Evolutionary conservation across 2,113 vertebrate species (phyloP).

Genomic region (Kryptolebias marmoratus): DNA sequence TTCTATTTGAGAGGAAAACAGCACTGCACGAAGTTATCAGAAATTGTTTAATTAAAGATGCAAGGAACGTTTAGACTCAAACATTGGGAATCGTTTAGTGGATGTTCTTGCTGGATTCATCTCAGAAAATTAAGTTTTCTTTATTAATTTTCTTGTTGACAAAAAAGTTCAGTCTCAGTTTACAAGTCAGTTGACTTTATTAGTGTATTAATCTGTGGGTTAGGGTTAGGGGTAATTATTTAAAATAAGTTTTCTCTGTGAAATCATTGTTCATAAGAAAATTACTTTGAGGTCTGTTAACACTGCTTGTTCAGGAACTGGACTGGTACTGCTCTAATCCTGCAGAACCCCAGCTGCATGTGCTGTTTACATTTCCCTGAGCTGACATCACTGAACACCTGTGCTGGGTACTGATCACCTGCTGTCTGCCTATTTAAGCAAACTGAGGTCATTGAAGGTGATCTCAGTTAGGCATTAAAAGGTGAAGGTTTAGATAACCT

Average conservation of each 20-base stretch:
- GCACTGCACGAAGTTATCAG: not conserved
- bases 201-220: too few relatives aligned
- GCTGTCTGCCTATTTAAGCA: slow-evolving; percentile 56
- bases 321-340: slow-evolving; percentile 50
- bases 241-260: too few relatives aligned
- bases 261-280: not conserved
- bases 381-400: slow-evolving; percentile 72
- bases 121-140: too few relatives aligned
- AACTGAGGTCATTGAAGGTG: slow-evolving; percentile 39
- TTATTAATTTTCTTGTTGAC: too few relatives aligned
- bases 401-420: slow-evolving; percentile 62
- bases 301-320: slow-evolving; percentile 22
- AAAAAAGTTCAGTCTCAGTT: too few relatives aligned
- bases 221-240: too few relatives aligned
- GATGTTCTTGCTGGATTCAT: not conserved
- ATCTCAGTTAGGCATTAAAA: slow-evolving; percentile 18
- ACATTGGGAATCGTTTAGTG: not conserved
- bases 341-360: slow-evolving; percentile 57
- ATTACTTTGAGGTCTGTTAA: slow-evolving; percentile 55
- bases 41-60: not conserved
- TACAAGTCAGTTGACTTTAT: too few relatives aligned
- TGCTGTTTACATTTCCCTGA: slow-evolving; percentile 65
- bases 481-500: slow-evolving; percentile 46
- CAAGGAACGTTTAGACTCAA: not conserved
- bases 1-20: slow-evolving; percentile 10